Percentiles rank a stretch among this genome's conserved stretches.
phyloP scores from a whole-genome alignment of 2,888 invertebrate species.

The Clunio marinus region DNA sequence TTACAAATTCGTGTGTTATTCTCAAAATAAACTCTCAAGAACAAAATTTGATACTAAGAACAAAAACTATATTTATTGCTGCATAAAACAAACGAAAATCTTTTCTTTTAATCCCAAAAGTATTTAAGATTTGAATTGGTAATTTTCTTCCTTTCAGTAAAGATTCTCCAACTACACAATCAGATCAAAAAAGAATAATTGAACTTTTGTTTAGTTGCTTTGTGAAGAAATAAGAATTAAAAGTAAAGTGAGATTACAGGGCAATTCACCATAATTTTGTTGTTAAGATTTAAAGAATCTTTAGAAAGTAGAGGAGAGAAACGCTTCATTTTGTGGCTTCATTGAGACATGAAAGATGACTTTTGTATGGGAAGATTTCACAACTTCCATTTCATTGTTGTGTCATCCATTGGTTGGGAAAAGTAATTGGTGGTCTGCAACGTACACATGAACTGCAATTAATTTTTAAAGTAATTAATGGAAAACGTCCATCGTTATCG shows the following conservation, averaged over 20 bases:
- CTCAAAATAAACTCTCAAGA: too few relatives aligned
- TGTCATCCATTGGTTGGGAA: neutral
- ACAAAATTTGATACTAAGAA: too few relatives aligned
- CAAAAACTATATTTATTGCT: too few relatives aligned
- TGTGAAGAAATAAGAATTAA: neutral
- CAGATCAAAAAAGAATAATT: constrained; percentile 10
- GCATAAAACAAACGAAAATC: too few relatives aligned
- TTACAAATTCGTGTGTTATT: too few relatives aligned
- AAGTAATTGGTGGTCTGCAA: neutral
- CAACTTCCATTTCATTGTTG: neutral
- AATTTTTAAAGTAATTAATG: neutral
- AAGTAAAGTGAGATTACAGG: constrained; percentile 6
- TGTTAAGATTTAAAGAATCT: neutral
- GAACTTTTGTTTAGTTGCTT: constrained; percentile 1
- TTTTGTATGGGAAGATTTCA: neutral
- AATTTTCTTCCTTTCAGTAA: neutral
- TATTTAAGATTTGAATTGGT: neutral
- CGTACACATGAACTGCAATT: constrained; percentile 5
- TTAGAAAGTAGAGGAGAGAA: neutral
- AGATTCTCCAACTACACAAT: too few relatives aligned
- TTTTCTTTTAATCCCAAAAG: too few relatives aligned
- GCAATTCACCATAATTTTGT: neutral
- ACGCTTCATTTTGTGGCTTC: neutral
- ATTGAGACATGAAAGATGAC: neutral
- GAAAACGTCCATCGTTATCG: constrained; percentile 1